Evolutionary conservation across 2,797 vertebrate species (phyloP), one percentile per base, ranked within the genome.

Genomic region (Otus scops): DNA sequence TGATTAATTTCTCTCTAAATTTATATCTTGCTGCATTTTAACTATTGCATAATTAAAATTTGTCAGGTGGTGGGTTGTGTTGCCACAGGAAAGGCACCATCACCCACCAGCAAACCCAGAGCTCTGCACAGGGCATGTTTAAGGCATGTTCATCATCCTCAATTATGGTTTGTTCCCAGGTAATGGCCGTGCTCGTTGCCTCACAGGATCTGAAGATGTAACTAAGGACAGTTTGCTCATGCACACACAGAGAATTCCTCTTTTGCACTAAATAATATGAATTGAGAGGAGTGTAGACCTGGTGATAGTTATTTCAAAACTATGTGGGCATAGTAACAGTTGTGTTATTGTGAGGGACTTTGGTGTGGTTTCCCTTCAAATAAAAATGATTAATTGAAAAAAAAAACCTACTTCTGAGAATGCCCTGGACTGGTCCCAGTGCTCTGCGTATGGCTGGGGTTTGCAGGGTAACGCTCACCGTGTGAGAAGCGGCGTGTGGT

Each of bases 401-500:
- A 13, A 41, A 53, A 43, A 39, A 39, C 13, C 38, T 27, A 16
- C 13, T 28, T 19, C 26, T 21, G 76, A 21, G 63, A 34, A 24
- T 0, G 7, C 13, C 47, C 41, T 13, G 51, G 51, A 57, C 36
- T n/a, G 63, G 56, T 30, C 6, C 48, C 74, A 34, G 74, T 18
- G 0, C 30, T 3, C 28, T 2, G 21, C 1, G 1, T 2, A 6
- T 15, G 45, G 19, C 77, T 56, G 7, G 77, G 51, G 10, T 1
- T 13, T 45, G 36, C 67, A 65, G 71, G 50, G 7, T 6, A 12
- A 7, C n/a, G 0, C 19, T 9, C 5, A 0, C 4, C 0, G 2
- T 14, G 50, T 26, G 63, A 73, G 74, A 30, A 28, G 11, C 0
- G 4, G 18, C 0, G 2, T 3, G 13, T 9, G 50, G 24, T 1